These are phyloP conservation scores for Drosophila paramelanica DNA, from an alignment of 2,888 invertebrate genomes.

Conservation along the genomic window DNA sequence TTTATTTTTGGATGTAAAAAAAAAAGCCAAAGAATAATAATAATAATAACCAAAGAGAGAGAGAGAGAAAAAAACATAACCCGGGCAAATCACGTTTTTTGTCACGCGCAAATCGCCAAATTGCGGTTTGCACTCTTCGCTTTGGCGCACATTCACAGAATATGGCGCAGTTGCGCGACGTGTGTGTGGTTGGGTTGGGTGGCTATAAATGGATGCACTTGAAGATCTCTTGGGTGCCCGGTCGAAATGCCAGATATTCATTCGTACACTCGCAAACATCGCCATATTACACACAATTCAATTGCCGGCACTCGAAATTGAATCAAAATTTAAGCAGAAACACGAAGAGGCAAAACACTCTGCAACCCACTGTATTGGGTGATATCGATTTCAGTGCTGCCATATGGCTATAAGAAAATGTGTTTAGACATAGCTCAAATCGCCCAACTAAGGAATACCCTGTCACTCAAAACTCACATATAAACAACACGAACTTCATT, in stretches of 20 bases:
- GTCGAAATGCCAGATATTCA: neutral
- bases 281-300: neutral
- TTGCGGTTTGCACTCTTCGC: slow-evolving; percentile 17
- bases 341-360: neutral
- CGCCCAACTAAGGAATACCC: too few species aligned
- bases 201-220: slow-evolving; percentile 23
- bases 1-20: slow-evolving; percentile 51
- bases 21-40: slow-evolving; percentile 9
- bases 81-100: slow-evolving; percentile 52
- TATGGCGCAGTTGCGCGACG: slow-evolving; percentile 40
- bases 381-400: neutral
- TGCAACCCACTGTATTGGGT: too few species aligned
- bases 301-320: too few species aligned
- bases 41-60: slow-evolving; percentile 2
- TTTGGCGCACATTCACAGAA: slow-evolving; percentile 19
- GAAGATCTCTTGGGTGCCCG: slow-evolving; percentile 18
- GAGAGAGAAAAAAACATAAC: neutral
- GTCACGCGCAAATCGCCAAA: slow-evolving; percentile 53
- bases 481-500: too few species aligned
- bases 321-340: neutral
- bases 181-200: slow-evolving; percentile 1
- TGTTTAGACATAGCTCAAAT: too few species aligned
- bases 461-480: neutral
- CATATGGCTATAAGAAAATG: neutral
- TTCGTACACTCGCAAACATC: neutral